Percentiles rank a stretch among this genome's conserved stretches.
These are phyloP conservation scores for Polydrusus tereticollis DNA, from an alignment of 2,888 invertebrate genomes.

Conservation along the genomic window DNA sequence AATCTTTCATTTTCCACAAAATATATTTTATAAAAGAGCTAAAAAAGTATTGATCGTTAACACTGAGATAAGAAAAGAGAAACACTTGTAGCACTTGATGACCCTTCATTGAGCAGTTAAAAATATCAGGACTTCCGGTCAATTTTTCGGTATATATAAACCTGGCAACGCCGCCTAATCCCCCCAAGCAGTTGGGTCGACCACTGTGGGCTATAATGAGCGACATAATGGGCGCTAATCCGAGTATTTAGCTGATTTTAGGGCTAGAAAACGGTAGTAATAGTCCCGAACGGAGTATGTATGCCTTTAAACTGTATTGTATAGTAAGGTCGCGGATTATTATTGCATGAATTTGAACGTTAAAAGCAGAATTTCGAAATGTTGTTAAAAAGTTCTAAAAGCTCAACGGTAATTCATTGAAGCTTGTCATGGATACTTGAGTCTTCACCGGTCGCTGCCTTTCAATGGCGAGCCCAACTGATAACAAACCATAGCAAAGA, in stretches of 20 bases:
- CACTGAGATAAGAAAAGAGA: no score
- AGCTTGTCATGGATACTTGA: slow-evolving; percentile 17
- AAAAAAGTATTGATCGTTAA: no score
- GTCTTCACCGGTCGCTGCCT: slow-evolving; percentile 4
- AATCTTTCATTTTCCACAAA: no score
- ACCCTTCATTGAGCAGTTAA: no score
- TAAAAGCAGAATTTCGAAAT: not conserved
- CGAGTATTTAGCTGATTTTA: slow-evolving; percentile 27
- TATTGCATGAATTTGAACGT: not conserved
- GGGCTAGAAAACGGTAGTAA: slow-evolving; percentile 8
- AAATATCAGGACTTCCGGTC: no score
- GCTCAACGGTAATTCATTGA: not conserved
- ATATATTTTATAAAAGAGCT: no score
- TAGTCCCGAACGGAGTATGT: not conserved
- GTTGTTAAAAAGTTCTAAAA: not conserved
- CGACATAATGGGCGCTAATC: slow-evolving; percentile 29
- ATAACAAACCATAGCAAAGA: slow-evolving; percentile 18
- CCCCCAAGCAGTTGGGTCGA: slow-evolving; percentile 8
- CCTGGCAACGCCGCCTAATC: slow-evolving; percentile 15
- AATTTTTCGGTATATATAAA: not conserved
- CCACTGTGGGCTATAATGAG: slow-evolving; percentile 31
- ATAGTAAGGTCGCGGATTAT: not conserved
- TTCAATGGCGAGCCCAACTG: slow-evolving; percentile 15
- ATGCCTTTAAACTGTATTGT: slow-evolving; percentile 6
- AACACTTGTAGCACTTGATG: no score